Evolutionary conservation across 1,140 invertebrate genomes (phyloP).

Genomic region (Papilio polytes): DNA sequence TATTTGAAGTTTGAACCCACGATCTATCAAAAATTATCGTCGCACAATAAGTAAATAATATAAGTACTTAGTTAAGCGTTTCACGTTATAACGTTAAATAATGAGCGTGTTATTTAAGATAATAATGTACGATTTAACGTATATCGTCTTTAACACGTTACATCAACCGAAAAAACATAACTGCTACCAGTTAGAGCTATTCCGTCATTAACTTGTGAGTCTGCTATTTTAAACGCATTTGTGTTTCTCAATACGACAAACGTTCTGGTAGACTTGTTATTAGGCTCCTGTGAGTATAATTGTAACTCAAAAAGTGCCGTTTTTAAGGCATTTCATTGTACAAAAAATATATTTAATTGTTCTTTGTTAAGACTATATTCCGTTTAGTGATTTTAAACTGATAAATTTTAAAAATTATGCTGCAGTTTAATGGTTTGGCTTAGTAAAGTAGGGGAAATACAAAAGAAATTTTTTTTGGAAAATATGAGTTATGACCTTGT

Average conservation of each 20-base stretch:
- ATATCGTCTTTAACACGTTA: constrained; percentile 20
- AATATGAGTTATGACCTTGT: not conserved
- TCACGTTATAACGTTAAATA: not conserved
- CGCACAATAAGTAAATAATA: no score
- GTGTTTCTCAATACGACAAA: not conserved
- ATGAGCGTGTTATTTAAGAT: not conserved
- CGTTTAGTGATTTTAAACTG: no score
- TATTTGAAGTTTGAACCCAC: no score
- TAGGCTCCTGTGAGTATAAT: not conserved
- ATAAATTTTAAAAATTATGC: no score
- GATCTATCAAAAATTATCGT: no score
- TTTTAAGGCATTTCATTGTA: not conserved
- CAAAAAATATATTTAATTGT: no score
- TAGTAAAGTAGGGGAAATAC: not conserved
- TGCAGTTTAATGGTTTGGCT: not conserved
- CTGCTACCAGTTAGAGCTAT: not conserved
- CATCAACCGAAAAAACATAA: constrained; percentile 10
- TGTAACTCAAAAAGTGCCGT: not conserved
- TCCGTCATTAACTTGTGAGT: not conserved
- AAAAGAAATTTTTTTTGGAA: not conserved
- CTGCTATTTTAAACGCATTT: not conserved
- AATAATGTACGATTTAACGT: not conserved
- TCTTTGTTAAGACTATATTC: not conserved
- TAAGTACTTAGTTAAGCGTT: not conserved
- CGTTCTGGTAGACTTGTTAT: not conserved